Conservation (phyloP, 2,113 vertebrate species). For the Lucifuga dentata region DNA sequence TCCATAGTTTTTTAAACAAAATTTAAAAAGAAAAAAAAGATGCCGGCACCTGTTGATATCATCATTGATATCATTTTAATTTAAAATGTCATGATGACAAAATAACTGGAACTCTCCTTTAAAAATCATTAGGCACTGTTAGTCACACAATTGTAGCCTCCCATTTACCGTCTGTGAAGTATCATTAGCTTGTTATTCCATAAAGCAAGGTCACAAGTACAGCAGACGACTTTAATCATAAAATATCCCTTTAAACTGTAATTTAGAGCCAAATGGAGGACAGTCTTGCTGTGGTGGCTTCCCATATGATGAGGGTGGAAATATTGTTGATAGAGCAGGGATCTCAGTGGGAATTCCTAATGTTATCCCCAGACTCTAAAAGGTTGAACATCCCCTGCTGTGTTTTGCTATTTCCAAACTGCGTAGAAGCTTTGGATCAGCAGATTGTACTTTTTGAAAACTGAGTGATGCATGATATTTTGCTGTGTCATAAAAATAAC, state of each 20-base stretch:
- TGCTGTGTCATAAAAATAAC: no score
- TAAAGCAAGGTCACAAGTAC: neutral
- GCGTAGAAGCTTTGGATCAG: neutral
- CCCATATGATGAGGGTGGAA: constrained; percentile 1
- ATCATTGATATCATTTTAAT: no score
- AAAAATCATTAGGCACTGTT: neutral
- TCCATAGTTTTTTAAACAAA: no score
- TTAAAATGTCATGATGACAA: no score
- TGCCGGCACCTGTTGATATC: no score
- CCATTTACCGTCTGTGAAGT: neutral
- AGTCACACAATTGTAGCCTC: neutral
- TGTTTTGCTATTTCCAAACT: constrained; percentile 12
- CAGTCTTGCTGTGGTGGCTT: neutral
- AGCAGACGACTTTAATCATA: no score
- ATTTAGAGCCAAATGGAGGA: constrained; percentile 14
- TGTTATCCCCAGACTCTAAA: constrained; percentile 22
- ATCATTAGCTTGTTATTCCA: no score
- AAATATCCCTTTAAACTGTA: constrained; percentile 9
- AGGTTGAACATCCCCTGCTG: constrained; percentile 20
- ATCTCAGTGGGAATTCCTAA: constrained; percentile 40
- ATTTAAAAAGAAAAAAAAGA: no score
- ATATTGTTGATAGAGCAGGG: constrained; percentile 36
- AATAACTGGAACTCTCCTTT: neutral
- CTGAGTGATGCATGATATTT: neutral
- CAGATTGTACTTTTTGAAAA: neutral